Evolutionary conservation across 2,113 vertebrate species (phyloP).

Genomic region (Vanacampus margaritifer): DNA sequence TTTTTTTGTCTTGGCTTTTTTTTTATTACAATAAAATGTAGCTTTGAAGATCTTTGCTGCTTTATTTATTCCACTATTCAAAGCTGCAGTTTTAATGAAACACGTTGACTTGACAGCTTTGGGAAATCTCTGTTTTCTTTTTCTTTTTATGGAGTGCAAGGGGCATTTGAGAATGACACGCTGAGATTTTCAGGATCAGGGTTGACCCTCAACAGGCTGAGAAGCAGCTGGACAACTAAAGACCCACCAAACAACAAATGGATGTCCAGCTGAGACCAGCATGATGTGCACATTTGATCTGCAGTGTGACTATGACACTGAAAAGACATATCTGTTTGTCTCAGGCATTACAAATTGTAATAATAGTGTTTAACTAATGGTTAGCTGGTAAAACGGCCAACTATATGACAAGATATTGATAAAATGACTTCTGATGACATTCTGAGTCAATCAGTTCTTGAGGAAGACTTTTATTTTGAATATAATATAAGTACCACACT

Average conservation of each 20-base stretch:
- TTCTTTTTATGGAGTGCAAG: slow-evolving; percentile 7
- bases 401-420: neutral
- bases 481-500: too few relatives aligned
- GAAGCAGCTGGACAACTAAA: slow-evolving; percentile 49
- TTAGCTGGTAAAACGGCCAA: neutral
- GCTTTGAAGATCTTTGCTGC: neutral
- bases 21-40: neutral
- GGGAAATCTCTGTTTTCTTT: neutral
- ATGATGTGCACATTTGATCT: slow-evolving; percentile 28
- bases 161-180: slow-evolving; percentile 8
- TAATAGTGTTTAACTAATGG: neutral
- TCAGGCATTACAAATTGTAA: neutral
- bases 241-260: slow-evolving; percentile 16
- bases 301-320: slow-evolving; percentile 4
- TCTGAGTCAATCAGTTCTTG: neutral
- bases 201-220: slow-evolving; percentile 27
- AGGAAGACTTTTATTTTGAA: neutral
- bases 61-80: neutral
- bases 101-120: too few relatives aligned
- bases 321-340: slow-evolving; percentile 13
- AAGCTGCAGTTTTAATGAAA: neutral
- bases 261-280: slow-evolving; percentile 24
- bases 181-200: slow-evolving; percentile 20
- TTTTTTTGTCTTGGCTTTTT: neutral
- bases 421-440: neutral